Conservation (phyloP, 2,113 vertebrate species). For the Tichodroma muraria region DNA sequence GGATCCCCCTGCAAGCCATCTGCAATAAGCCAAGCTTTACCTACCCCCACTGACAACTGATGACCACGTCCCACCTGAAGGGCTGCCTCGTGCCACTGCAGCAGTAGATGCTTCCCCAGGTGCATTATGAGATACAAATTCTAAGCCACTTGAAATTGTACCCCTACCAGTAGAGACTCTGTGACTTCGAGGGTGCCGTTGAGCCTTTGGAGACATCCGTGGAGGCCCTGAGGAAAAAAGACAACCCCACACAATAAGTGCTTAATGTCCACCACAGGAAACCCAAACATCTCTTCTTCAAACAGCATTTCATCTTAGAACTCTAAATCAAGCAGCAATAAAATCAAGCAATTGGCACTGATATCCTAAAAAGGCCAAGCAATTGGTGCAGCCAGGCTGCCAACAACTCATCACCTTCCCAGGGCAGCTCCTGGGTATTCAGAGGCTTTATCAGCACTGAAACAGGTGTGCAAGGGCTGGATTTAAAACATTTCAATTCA, state of each 20-base stretch:
- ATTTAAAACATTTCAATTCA: not conserved
- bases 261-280: not conserved
- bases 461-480: not conserved
- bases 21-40: conserved; percentile 46
- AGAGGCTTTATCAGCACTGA: not conserved
- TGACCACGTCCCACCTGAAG: conserved; percentile 95
- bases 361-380: not conserved
- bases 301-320: not conserved
- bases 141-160: conserved; percentile 82
- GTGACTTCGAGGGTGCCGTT: conserved; percentile 92
- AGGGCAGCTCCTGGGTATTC: not conserved
- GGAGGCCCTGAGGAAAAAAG: conserved; percentile 84
- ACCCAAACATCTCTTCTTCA: not conserved
- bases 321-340: not conserved
- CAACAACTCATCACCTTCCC: not conserved
- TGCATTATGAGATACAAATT: conserved; percentile 88
- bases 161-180: conserved; percentile 87
- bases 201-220: conserved; percentile 98
- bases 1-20: conserved; percentile 38
- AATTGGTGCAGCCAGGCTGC: conserved; percentile 3
- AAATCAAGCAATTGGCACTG: not conserved
- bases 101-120: conserved; percentile 80
- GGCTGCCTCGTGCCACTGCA: conserved; percentile 83
- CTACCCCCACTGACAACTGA: conserved; percentile 97
- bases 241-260: conserved; percentile 57